Conservation (phyloP, 2,113 vertebrate species). For the Prochilodus magdalenae region DNA sequence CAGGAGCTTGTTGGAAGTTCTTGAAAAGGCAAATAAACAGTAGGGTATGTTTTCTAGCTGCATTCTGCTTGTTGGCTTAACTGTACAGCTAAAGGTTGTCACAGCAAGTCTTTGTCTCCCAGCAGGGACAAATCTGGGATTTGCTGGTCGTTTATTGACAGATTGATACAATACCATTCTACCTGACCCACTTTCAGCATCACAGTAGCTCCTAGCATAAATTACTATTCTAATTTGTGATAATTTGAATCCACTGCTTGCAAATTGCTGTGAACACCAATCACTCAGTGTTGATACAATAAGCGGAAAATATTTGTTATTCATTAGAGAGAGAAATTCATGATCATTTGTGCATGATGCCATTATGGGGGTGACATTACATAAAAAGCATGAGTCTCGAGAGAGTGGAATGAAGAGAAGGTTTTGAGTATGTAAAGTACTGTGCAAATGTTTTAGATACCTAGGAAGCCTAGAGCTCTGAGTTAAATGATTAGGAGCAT, state of each 20-base stretch:
- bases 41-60: not conserved
- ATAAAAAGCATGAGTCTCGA: not conserved
- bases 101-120: slow-evolving; percentile 14
- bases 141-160: slow-evolving; percentile 34
- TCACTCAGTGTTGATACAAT: slow-evolving; percentile 49
- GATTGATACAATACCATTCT: slow-evolving; percentile 41
- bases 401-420: no score
- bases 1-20: not conserved
- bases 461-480: not conserved
- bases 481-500: not conserved
- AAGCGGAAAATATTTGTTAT: slow-evolving; percentile 35
- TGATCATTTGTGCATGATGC: slow-evolving; percentile 28
- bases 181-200: slow-evolving; percentile 35
- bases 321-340: slow-evolving; percentile 13
- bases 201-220: slow-evolving; percentile 42
- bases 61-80: not conserved
- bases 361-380: not conserved
- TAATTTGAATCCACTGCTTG: slow-evolving; percentile 47
- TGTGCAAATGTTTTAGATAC: not conserved
- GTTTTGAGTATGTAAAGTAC: no score
- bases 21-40: not conserved
- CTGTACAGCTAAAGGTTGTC: not conserved
- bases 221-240: slow-evolving; percentile 45
- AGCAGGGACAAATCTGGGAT: not conserved
- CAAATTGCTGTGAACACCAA: slow-evolving; percentile 45